Evolutionary conservation across 2,797 vertebrate genomes (phyloP).

Genomic region (Urophycis tenuis): DNA sequence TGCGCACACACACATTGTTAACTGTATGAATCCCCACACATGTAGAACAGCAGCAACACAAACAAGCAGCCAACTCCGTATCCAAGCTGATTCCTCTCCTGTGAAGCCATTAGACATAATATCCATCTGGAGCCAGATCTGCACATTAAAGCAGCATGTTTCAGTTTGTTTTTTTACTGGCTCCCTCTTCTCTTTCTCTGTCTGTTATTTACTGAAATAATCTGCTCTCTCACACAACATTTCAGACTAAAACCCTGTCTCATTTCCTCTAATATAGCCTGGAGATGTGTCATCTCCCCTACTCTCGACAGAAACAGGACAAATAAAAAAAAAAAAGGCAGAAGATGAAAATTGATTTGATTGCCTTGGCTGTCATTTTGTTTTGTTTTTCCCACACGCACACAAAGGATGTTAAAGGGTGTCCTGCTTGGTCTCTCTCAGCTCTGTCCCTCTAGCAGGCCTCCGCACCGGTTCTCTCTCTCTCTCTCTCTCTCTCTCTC

Average conservation of each 20-base stretch:
- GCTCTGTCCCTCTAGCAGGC: too few relatives aligned
- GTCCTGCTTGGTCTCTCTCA: constrained; percentile 27
- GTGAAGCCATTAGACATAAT: constrained; percentile 43
- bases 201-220: constrained; percentile 51
- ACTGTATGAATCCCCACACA: background rate
- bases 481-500: background rate
- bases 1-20: constrained; percentile 9
- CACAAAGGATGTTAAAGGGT: constrained; percentile 24
- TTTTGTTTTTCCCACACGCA: constrained; percentile 22
- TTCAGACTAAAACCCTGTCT: constrained; percentile 43
- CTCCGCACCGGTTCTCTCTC: too few relatives aligned
- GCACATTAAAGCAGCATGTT: background rate
- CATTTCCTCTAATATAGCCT: constrained; percentile 40
- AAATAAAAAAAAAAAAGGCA: constrained; percentile 16
- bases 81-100: constrained; percentile 22
- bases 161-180: background rate
- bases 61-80: constrained; percentile 24
- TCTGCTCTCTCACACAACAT: constrained; percentile 42
- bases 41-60: background rate
- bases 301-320: constrained; percentile 21
- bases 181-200: background rate
- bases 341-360: constrained; percentile 55
- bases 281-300: constrained; percentile 27
- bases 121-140: constrained; percentile 34
- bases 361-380: constrained; percentile 43